Base-by-base conservation (phyloP, 2,797 vertebrate species). In the Phoeniculus purpureus region DNA sequence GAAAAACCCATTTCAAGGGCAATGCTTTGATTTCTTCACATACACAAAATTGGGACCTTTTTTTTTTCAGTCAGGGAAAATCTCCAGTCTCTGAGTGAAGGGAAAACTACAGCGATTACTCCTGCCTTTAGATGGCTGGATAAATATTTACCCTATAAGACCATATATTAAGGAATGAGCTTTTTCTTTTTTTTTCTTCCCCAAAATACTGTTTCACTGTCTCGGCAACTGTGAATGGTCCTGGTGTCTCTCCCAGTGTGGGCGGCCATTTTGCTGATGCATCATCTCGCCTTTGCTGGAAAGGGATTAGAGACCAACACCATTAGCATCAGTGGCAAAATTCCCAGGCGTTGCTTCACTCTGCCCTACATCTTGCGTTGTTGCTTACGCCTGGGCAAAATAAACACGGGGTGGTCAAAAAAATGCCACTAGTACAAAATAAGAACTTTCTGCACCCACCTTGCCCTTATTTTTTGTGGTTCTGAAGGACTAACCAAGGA, bases 131-230 rank as follows among this genome's bases (percentile, higher is more conserved):
- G 89, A 95, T 95, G 87, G 86, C 71, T 95, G 87, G 76, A 83
- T 95, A 96, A 94, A 94, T 96, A 95, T 96, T 96, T 96, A 91
- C 90, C 89, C 91, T 95, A 32, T 85, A 91, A 93, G 89, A 74
- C 88, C 17, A 87, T 91, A 93, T 83, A 96, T 92, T 95, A 94
- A 90, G 93, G 87, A 95, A 95, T 95, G 92, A 95, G 73, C 47
- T 74, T 79, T 91, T 37, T 58, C 37, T 84, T 84, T 62, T 43
- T 7, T 93, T 90, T 76, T 15, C 32, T 56, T 82, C 65, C 83
- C 20, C 73, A 94, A 96, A 96, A 96, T 95, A 94, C 78, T 96
- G 86, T 92, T 94, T 81, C 89, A 95, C 55, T 94, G 78, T 94
- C 89, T 95, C 43, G 5, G 79, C 81, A 81, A 29, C 64, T 78